Conservation (phyloP, 2,113 vertebrate genomes). For the Procapra przewalskii region DNA sequence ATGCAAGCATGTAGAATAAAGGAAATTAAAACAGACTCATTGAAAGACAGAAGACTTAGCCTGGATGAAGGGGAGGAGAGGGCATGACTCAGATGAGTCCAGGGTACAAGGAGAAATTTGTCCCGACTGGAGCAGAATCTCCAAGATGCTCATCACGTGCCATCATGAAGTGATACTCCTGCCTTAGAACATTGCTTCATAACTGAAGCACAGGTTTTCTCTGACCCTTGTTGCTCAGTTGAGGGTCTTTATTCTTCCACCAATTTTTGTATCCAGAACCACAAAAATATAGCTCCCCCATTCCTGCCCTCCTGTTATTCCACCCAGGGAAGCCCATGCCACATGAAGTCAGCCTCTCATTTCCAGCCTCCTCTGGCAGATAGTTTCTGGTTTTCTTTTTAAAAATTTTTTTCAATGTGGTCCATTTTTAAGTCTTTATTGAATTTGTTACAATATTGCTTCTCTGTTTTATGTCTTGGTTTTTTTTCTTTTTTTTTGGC, state of each 20-base stretch:
- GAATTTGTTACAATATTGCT: neutral
- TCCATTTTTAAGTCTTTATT: neutral
- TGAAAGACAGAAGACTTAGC: neutral
- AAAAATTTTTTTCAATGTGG: neutral
- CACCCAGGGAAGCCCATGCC: accelerated
- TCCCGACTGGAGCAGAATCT: neutral
- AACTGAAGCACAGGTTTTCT: neutral
- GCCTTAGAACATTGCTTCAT: neutral
- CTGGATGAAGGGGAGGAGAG: neutral
- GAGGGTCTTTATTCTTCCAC: neutral
- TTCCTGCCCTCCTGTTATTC: neutral
- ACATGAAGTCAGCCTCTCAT: accelerated
- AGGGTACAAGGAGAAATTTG: neutral
- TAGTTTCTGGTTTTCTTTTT: neutral
- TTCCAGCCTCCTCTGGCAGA: no score
- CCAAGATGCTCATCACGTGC: neutral
- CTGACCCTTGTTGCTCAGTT: neutral
- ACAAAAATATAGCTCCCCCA: neutral
- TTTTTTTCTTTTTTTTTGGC: neutral
- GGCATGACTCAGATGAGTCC: neutral
- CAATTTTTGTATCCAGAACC: neutral
- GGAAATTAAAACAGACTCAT: neutral
- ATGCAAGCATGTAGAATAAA: neutral
- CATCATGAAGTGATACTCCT: neutral
- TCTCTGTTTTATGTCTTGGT: neutral